A percentile compares a stretch with the other conserved stretches of the same genome.
Evolutionary conservation across 2,797 vertebrate genomes (phyloP).

Genomic region (Poeciliopsis infans): DNA sequence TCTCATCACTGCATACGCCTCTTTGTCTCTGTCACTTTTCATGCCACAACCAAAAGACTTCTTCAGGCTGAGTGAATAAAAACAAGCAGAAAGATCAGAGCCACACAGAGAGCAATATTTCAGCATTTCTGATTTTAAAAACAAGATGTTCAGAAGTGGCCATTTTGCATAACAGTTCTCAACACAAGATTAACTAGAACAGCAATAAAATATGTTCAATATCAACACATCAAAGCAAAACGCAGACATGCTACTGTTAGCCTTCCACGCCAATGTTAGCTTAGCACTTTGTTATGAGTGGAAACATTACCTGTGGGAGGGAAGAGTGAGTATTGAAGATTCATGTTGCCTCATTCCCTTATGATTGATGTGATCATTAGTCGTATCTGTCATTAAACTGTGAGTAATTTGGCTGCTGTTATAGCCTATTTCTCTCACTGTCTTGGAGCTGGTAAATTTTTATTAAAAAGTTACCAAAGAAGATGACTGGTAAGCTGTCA

Average conservation of each 20-base stretch:
- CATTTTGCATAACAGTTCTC: neutral
- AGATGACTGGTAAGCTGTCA: neutral
- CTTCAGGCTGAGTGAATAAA: slow-evolving; percentile 78
- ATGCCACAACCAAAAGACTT: slow-evolving; percentile 85
- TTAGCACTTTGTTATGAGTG: neutral
- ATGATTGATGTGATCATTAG: neutral
- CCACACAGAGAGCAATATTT: neutral
- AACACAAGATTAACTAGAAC: neutral
- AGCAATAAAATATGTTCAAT: neutral
- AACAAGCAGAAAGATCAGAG: neutral
- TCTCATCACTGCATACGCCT: slow-evolving; percentile 84
- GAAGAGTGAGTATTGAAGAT: neutral
- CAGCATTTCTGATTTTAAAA: neutral
- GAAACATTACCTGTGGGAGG: neutral
- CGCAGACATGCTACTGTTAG: too few species aligned
- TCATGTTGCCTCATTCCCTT: too few species aligned
- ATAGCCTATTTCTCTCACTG: neutral
- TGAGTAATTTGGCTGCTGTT: neutral
- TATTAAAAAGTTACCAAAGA: neutral
- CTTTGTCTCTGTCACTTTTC: slow-evolving; percentile 63
- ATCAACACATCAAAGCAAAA: neutral
- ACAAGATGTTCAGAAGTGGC: neutral
- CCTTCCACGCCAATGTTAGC: too few species aligned
- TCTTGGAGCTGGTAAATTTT: neutral
- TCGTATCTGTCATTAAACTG: neutral